Conservation (phyloP, 1,140 invertebrate genomes). For the Eupristina koningsbergeri region DNA sequence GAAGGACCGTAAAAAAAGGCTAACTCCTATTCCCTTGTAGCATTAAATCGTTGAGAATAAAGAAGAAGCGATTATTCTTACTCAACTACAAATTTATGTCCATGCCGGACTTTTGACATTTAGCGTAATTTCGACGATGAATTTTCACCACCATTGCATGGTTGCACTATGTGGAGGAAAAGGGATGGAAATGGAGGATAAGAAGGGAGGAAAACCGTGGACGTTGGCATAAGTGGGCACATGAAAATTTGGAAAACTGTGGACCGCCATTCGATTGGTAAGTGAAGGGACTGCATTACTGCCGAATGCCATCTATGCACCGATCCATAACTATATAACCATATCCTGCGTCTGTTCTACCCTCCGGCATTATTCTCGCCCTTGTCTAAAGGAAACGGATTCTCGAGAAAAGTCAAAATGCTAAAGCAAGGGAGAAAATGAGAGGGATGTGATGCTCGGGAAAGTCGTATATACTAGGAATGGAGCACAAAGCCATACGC, state of each 20-base stretch:
- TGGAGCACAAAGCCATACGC: neutral
- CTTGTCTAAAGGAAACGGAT: neutral
- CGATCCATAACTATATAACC: constrained; percentile 42
- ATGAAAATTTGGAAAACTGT: constrained; percentile 36
- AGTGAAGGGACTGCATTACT: neutral
- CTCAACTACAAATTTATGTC: neutral
- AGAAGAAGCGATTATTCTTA: neutral
- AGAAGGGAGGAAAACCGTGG: constrained; percentile 9
- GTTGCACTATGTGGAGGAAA: neutral
- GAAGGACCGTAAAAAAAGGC: constrained; percentile 31
- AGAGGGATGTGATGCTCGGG: neutral
- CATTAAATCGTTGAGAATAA: neutral
- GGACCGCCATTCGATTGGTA: constrained; percentile 36
- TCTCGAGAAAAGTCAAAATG: neutral
- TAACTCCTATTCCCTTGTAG: constrained; percentile 41
- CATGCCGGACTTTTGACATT: neutral
- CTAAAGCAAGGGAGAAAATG: neutral
- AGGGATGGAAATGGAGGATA: neutral
- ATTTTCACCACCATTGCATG: neutral
- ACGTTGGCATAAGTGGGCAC: constrained; percentile 36
- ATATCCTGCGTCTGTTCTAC: constrained; percentile 7
- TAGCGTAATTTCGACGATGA: neutral
- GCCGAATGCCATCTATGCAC: neutral
- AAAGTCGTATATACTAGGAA: neutral
- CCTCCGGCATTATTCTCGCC: neutral